phyloP scores from a whole-genome alignment of 2,113 vertebrate species.

The Turdus rufiventris region DNA sequence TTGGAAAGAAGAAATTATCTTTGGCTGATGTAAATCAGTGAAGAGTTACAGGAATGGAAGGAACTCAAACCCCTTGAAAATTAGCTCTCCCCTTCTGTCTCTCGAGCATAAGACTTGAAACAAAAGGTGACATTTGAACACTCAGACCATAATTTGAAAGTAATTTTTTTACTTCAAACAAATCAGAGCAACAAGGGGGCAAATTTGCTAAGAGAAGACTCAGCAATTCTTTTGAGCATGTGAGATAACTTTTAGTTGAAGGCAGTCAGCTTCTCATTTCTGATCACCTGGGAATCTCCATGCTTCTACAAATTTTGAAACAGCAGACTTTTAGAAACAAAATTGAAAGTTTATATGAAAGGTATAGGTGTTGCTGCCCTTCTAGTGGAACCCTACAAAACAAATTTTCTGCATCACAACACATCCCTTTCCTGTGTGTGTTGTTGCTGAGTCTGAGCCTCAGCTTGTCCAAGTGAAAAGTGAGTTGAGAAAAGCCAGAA shows the following conservation, averaged over 20 bases:
- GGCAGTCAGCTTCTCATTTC: background rate
- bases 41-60: background rate
- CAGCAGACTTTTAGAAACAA: background rate
- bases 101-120: background rate
- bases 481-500: background rate
- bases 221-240: background rate
- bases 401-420: background rate
- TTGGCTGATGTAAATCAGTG: conserved; percentile 34
- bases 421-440: background rate
- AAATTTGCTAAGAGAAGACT: background rate
- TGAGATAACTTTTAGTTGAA: background rate
- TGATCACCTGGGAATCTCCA: background rate
- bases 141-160: background rate
- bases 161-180: conserved; percentile 4
- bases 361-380: background rate
- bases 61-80: conserved; percentile 14
- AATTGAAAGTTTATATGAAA: background rate
- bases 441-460: background rate
- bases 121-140: conserved; percentile 29
- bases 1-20: conserved; percentile 46
- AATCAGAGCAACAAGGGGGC: background rate
- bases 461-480: background rate
- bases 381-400: background rate
- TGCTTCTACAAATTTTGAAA: background rate
- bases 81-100: background rate